Conservation (phyloP, 2,797 vertebrate genomes). For the Sylvilagus floridanus region DNA sequence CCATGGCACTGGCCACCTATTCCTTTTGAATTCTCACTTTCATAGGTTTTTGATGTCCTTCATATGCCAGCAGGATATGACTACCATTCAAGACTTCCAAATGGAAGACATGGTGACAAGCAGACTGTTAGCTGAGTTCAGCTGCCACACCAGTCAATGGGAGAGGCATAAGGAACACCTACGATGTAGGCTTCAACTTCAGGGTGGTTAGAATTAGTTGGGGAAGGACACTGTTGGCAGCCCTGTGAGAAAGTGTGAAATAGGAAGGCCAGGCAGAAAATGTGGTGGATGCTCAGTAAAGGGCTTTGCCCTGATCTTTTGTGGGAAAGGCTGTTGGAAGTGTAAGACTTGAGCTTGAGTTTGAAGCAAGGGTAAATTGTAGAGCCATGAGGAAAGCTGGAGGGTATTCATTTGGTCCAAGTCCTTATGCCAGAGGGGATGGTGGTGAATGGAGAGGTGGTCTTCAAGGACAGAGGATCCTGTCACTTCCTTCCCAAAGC, state of each 20-base stretch:
- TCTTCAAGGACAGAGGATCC: rapidly evolving
- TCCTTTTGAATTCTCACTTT: neutral
- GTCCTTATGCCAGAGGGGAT: neutral
- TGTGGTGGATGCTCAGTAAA: neutral
- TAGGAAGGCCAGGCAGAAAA: neutral
- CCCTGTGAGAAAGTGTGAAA: neutral
- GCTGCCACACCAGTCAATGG: neutral
- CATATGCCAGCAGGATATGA: neutral
- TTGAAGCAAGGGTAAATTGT: neutral
- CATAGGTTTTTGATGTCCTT: neutral
- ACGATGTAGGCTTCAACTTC: neutral
- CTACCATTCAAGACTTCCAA: neutral
- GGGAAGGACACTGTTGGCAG: neutral
- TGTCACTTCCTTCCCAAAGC: neutral
- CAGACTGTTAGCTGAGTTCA: neutral
- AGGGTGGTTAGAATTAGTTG: neutral
- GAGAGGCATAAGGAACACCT: neutral
- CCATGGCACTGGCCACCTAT: no score
- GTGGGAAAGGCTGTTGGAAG: neutral
- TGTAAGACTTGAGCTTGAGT: neutral
- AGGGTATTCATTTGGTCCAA: neutral
- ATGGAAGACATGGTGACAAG: neutral
- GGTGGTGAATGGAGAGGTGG: rapidly evolving
- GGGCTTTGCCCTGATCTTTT: neutral
- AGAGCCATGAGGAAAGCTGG: neutral